phyloP scores from a whole-genome alignment of 2,797 vertebrate genomes.

The Arrhamphus sclerolepis region DNA sequence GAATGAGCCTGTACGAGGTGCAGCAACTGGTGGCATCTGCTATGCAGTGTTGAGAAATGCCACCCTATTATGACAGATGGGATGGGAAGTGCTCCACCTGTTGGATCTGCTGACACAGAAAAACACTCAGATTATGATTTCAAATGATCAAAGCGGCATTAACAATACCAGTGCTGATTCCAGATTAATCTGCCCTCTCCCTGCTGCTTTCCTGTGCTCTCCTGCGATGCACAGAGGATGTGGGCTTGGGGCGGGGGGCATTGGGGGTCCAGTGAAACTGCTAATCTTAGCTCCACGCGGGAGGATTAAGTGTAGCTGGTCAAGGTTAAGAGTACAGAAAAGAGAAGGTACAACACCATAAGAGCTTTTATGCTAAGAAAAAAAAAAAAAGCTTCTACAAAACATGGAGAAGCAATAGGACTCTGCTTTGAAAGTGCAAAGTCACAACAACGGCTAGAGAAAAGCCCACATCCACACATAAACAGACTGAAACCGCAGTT shows the following conservation, averaged over 20 bases:
- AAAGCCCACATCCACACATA: neutral
- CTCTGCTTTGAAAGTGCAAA: constrained; percentile 30
- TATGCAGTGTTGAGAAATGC: constrained; percentile 30
- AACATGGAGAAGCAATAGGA: constrained; percentile 4
- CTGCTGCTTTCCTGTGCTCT: constrained; percentile 14
- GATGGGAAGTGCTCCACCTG: constrained; percentile 31
- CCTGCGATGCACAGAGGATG: neutral
- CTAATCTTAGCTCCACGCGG: constrained; percentile 59
- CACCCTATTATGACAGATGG: constrained; percentile 4
- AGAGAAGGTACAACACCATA: constrained; percentile 34
- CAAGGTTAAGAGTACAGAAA: constrained; percentile 32
- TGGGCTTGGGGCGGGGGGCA: constrained; percentile 2
- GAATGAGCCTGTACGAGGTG: constrained; percentile 19
- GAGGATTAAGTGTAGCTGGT: constrained; percentile 59
- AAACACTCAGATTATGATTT: constrained; percentile 28
- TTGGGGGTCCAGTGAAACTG: constrained; percentile 44
- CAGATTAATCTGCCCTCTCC: constrained; percentile 19
- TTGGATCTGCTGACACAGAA: constrained; percentile 8
- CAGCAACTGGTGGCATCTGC: constrained; percentile 44
- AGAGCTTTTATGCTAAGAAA: constrained; percentile 24
- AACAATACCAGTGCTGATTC: constrained; percentile 7
- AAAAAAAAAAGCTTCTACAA: constrained; percentile 5
- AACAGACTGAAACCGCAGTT: constrained; percentile 14
- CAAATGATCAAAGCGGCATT: constrained; percentile 13
- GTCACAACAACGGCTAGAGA: constrained; percentile 17